Conservation (phyloP, 1,140 invertebrate species). For the Drosophila asahinai region DNA sequence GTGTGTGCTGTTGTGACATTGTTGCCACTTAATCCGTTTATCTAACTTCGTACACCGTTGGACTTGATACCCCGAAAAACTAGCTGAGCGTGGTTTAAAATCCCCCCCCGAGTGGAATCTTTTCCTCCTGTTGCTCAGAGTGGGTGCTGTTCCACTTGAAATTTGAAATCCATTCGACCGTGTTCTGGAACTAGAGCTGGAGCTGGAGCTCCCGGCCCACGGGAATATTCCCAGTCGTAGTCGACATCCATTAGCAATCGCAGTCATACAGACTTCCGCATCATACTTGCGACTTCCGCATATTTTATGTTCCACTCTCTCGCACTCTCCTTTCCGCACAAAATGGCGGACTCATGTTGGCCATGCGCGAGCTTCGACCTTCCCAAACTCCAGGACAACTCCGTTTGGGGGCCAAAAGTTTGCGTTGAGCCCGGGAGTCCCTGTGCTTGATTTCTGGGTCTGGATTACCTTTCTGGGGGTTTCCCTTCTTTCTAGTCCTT, state of each 20-base stretch:
- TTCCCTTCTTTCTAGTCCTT: not conserved
- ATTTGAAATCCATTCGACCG: conserved; percentile 74
- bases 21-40: conserved; percentile 85
- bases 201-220: not conserved
- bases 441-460: conserved; percentile 20
- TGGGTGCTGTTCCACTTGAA: conserved; percentile 45
- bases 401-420: conserved; percentile 50
- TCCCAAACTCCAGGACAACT: conserved; percentile 13
- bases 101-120: conserved; percentile 34
- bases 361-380: conserved; percentile 69
- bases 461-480: conserved; percentile 8
- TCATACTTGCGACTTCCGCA: conserved; percentile 81
- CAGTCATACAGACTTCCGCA: conserved; percentile 82
- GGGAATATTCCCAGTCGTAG: conserved; percentile 3
- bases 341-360: conserved; percentile 75
- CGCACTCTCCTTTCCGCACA: conserved; percentile 43
- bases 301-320: conserved; percentile 63
- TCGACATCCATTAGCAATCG: conserved; percentile 81
- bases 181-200: conserved; percentile 17
- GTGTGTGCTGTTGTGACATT: conserved; percentile 61
- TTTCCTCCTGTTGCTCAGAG: conserved; percentile 38
- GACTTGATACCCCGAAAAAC: conserved; percentile 79
- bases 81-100: conserved; percentile 70
- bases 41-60: conserved; percentile 85
- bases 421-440: conserved; percentile 32